Percentiles rank a stretch among this genome's conserved stretches.
Conservation (phyloP, 1,140 invertebrate species). For the Trichonephila clavata region DNA sequence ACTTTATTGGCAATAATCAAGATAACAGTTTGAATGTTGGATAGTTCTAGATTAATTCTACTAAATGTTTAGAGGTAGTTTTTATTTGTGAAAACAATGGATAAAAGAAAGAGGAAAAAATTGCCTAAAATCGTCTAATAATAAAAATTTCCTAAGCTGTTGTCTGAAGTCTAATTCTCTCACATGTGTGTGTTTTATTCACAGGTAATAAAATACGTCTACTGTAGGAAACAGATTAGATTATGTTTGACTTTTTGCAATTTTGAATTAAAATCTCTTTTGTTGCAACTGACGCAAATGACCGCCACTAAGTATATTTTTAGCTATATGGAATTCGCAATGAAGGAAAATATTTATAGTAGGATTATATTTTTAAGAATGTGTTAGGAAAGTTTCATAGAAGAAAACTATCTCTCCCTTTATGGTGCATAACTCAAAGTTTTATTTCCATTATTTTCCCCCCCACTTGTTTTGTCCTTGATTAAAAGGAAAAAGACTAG, state of each 20-base stretch:
- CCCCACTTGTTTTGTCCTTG: too few relatives aligned
- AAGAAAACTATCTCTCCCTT: too few relatives aligned
- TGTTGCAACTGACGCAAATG: neutral
- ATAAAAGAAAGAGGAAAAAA: neutral
- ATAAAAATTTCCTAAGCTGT: neutral
- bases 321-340: too few relatives aligned
- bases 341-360: too few relatives aligned
- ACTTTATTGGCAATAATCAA: conserved; percentile 48
- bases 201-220: neutral
- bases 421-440: too few relatives aligned
- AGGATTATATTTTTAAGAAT: too few relatives aligned
- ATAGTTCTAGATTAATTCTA: conserved; percentile 18
- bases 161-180: conserved; percentile 10
- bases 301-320: too few relatives aligned
- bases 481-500: too few relatives aligned
- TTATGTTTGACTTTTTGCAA: neutral
- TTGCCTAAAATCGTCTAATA: neutral
- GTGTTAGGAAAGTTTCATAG: too few relatives aligned
- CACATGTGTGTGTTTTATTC: neutral
- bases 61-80: neutral
- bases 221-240: neutral
- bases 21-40: conserved; percentile 32
- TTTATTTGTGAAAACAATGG: conserved; percentile 22
- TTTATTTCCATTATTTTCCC: too few relatives aligned
- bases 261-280: neutral